phyloP scores from a whole-genome alignment of 2,797 vertebrate genomes.

The Morelia viridis region DNA sequence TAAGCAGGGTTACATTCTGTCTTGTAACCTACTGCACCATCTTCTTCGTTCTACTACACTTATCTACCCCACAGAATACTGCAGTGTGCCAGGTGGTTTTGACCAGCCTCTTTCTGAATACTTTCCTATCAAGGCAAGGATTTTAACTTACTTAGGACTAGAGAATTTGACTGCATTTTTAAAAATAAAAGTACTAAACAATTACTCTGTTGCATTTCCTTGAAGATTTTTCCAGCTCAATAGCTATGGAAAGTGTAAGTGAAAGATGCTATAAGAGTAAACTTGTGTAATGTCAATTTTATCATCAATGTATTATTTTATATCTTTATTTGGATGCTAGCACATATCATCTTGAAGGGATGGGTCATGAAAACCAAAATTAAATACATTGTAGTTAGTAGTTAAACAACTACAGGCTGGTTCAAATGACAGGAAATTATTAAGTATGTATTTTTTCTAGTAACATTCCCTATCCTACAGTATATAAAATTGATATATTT shows the following conservation, averaged over 20 bases:
- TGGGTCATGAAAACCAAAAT: constrained; percentile 5
- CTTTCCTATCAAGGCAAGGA: constrained; percentile 93
- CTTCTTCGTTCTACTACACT: constrained; percentile 90
- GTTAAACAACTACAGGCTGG: not conserved
- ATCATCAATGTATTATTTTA: not conserved
- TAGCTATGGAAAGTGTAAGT: constrained; percentile 52
- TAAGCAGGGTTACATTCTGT: constrained; percentile 95
- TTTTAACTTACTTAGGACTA: constrained; percentile 72
- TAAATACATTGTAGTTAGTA: constrained; percentile 6
- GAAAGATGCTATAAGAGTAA: constrained; percentile 50
- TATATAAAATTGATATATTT: not conserved
- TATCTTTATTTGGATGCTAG: not conserved
- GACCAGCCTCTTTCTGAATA: constrained; percentile 85
- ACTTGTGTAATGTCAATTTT: not conserved
- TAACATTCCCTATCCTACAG: not conserved
- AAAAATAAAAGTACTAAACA: constrained; percentile 6
- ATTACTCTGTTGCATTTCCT: constrained; percentile 32
- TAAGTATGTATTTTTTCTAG: not conserved
- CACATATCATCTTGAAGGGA: not conserved
- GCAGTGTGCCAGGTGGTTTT: constrained; percentile 94
- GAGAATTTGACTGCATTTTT: constrained; percentile 55
- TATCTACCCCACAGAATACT: constrained; percentile 96
- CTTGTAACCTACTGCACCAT: constrained; percentile 95
- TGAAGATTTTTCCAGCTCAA: constrained; percentile 30
- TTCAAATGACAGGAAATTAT: not conserved